Evolutionary conservation across 2,888 invertebrate genomes (phyloP).

Genomic region (Trichopoda pennipes): DNA sequence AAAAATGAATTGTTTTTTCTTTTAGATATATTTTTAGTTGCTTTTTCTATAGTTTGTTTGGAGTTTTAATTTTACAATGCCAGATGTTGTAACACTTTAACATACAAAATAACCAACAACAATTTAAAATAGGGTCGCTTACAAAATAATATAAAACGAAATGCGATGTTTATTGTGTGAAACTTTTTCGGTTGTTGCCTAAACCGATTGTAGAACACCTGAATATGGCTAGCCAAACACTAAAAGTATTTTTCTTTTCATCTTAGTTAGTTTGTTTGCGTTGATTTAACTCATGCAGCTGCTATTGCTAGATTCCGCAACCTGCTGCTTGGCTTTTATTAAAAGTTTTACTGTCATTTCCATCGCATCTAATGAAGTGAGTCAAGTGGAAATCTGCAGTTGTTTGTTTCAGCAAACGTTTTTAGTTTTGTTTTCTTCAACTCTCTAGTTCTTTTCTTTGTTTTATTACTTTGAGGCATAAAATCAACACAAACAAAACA

Average conservation of each 20-base stretch:
- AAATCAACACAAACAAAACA: conserved; percentile 41
- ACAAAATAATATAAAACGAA: conserved; percentile 7
- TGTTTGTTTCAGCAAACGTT: conserved; percentile 25
- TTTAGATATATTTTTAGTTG: conserved; percentile 18
- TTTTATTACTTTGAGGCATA: conserved; percentile 33
- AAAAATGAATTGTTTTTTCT: background rate
- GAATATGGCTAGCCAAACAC: conserved; percentile 42
- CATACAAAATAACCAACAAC: conserved; percentile 10
- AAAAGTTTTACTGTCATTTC: conserved; percentile 35
- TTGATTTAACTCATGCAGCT: conserved; percentile 1
- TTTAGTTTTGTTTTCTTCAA: background rate
- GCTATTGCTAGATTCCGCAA: background rate
- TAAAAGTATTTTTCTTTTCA: conserved; percentile 21
- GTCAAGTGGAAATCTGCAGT: conserved; percentile 33
- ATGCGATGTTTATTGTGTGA: conserved; percentile 3
- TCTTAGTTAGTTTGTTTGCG: conserved; percentile 5
- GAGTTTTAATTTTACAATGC: conserved; percentile 13
- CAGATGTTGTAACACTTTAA: conserved; percentile 55
- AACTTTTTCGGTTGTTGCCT: conserved; percentile 8
- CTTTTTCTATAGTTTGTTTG: background rate
- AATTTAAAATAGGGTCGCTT: conserved; percentile 2
- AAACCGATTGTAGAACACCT: conserved; percentile 25
- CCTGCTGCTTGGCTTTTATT: conserved; percentile 33
- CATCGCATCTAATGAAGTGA: conserved; percentile 33
- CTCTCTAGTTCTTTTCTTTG: background rate